A percentile compares a stretch with the other conserved stretches of the same genome.
These are phyloP conservation scores for Marmota flaviventris DNA, from an alignment of 2,113 vertebrate species.

Conservation along the genomic window DNA sequence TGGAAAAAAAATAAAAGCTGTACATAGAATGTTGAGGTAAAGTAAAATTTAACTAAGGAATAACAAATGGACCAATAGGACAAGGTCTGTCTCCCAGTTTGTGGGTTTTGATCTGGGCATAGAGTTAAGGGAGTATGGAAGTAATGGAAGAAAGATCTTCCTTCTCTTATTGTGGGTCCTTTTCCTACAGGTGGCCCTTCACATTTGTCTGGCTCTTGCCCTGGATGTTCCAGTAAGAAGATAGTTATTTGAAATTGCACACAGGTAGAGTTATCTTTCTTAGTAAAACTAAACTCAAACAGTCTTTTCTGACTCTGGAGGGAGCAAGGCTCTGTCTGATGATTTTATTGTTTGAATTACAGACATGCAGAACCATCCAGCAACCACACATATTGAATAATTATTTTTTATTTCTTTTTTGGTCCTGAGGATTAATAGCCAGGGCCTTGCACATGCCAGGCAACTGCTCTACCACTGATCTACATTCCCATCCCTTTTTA, in stretches of 20 bases:
- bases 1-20: background rate
- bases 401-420: background rate
- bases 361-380: background rate
- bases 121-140: background rate
- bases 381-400: background rate
- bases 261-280: background rate
- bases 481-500: background rate
- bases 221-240: background rate
- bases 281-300: constrained; percentile 23
- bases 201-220: background rate
- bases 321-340: background rate
- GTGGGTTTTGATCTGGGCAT: background rate
- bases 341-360: constrained; percentile 38
- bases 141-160: background rate
- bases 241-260: background rate
- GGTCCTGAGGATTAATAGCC: background rate
- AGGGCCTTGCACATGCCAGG: background rate
- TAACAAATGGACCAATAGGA: background rate
- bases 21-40: background rate
- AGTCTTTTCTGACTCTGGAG: constrained; percentile 41
- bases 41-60: background rate
- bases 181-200: background rate
- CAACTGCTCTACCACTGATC: background rate
- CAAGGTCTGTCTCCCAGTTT: background rate
- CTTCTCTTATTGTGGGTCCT: background rate